phyloP scores from a whole-genome alignment of 1,140 invertebrate species.

The Asbolus verrucosus region DNA sequence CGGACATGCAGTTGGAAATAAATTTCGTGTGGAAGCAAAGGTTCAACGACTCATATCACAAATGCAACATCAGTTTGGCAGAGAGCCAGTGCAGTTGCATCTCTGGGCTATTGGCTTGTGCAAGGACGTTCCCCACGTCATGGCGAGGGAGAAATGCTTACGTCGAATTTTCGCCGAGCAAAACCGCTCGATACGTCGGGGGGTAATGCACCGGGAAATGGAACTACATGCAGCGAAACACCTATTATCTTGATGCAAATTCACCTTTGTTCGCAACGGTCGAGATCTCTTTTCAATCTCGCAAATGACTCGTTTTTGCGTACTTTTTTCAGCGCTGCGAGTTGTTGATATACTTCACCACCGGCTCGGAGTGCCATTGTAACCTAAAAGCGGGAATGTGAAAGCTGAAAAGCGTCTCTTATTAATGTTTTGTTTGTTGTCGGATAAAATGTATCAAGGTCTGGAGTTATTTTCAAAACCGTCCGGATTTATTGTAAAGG shows the following conservation, averaged over 20 bases:
- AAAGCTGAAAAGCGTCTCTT: neutral
- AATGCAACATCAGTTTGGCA: constrained; percentile 24
- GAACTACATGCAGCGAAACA: constrained; percentile 8
- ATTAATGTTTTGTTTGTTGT: neutral
- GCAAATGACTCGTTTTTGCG: neutral
- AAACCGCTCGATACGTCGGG: constrained; percentile 17
- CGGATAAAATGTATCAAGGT: constrained; percentile 6
- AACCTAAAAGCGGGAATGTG: neutral
- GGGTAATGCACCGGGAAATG: constrained; percentile 28
- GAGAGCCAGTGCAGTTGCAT: constrained; percentile 12
- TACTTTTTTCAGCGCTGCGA: constrained; percentile 11
- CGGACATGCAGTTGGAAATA: constrained; percentile 3
- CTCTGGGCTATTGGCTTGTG: constrained; percentile 2
- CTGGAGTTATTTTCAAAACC: neutral
- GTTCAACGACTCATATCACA: constrained; percentile 30
- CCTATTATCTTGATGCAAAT: constrained; percentile 23
- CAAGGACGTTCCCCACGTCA: constrained; percentile 22
- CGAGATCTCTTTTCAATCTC: neutral
- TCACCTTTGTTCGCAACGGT: constrained; percentile 15
- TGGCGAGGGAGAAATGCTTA: neutral
- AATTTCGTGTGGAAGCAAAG: constrained; percentile 19
- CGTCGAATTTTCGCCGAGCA: no score
- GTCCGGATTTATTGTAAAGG: no score
- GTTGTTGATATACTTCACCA: no score
- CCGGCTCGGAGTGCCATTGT: neutral